Conservation (phyloP, 2,888 invertebrate genomes). For the Himalopsyche anomala region DNA sequence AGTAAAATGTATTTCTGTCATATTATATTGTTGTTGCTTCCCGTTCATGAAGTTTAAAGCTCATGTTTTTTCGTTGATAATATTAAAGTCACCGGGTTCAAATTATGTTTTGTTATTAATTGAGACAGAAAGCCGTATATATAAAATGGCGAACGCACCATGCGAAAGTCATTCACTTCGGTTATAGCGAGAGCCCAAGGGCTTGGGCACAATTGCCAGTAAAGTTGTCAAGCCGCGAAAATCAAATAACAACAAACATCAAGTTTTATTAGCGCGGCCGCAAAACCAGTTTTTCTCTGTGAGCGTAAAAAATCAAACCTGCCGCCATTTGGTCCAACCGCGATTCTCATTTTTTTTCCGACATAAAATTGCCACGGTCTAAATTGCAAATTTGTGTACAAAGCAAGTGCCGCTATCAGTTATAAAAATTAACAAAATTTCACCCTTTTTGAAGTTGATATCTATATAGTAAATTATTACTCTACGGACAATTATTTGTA, state of each 20-base stretch:
- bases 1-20: too few relatives aligned
- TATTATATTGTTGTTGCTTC: too few relatives aligned
- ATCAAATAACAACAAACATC: constrained; percentile 28
- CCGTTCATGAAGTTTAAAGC: too few relatives aligned
- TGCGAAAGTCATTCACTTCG: background rate
- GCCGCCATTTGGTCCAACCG: background rate
- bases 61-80: too few relatives aligned
- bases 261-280: constrained; percentile 8
- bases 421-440: too few relatives aligned
- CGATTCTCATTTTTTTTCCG: constrained; percentile 7
- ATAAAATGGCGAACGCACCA: background rate
- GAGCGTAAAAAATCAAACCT: constrained; percentile 13
- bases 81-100: too few relatives aligned
- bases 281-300: constrained; percentile 3
- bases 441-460: too few relatives aligned
- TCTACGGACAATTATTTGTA: too few relatives aligned
- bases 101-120: too few relatives aligned
- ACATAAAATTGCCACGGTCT: background rate
- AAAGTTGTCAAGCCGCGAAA: constrained; percentile 30
- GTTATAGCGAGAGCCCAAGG: background rate
- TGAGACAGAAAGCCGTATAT: background rate
- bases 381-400: background rate
- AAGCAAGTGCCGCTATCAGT: too few relatives aligned
- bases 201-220: background rate
- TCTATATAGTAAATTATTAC: too few relatives aligned